Base-by-base conservation (phyloP, 2,797 vertebrate species). In the Pyrocephalus nanus region DNA sequence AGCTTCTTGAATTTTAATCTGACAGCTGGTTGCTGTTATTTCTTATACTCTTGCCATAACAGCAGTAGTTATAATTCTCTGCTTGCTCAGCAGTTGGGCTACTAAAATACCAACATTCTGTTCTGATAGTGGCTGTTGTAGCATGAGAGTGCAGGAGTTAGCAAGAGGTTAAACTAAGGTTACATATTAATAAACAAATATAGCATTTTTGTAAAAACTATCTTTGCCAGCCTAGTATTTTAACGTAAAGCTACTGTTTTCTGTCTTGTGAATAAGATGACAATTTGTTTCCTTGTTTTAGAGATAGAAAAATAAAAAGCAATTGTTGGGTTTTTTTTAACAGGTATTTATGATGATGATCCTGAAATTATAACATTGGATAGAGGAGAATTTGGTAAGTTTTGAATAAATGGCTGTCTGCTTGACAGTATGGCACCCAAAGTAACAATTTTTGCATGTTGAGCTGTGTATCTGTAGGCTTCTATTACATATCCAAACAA, bases 271-370 rank as follows among this genome's bases (percentile, higher is more conserved):
- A 88, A 22, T 60, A 84, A 74, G 40, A 50, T 45, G 55, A 32
- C 36, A 42, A n/a, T 51, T 79, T 65, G 14, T 36, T 54, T 71
- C 19, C 90, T 94, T 6, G 4, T 88, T 86, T 83, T 79, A 76
- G 94, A 94, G 67, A 27, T 34, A 29, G 15, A 67, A 61, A 94
- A 80, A 34, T 85, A 42, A 92, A 78, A 95, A 60, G 3, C 36
- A 51, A 4, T 74, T 84, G 5, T 60, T 86, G 8, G 10, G 2
- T 32, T 77, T 96, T 96, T 95, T 97, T 94, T 83, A 92, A 85
- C 95, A 99, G 99, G 99, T 88, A 99, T 99, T 97, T 99, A 99
- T 92, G 99, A 99, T 21, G 99, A 99, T 73, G 99, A 99, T 97
- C 96, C 98, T 60, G 99, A 99, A 98, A 98, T 99, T 95, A 99